Base-by-base conservation (phyloP, 2,888 invertebrate species). In the Agrochola lychnidis region DNA sequence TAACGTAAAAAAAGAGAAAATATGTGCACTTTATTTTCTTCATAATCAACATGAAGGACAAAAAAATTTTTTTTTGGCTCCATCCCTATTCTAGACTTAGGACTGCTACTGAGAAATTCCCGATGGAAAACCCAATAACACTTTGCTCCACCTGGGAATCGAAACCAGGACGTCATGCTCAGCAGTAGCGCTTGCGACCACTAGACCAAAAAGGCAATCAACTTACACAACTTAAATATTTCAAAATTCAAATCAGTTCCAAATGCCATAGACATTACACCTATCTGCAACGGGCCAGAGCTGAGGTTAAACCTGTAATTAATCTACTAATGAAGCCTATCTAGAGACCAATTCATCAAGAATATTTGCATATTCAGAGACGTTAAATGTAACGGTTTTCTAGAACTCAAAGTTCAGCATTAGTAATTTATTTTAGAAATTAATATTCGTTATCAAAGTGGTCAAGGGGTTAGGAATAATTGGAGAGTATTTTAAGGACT, bases 401-500 rank as follows among this genome's bases (percentile, higher is more conserved):
- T 74, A 80, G 42, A 71, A 84, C 36, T 61, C 63, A 19, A 68
- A 74, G 53, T 64, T 64, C 56, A 80, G 19, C 48, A 75, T 82
- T 80, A 84, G 80, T 36, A 74, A 82, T 84, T 84, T 68, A 75
- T 84, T 84, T 70, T 57, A 56, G 70, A 68, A 68, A 84, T 80
- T 82, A 82, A 74, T 84, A 64, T 63, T 80, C 67, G 59, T 84
- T 84, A 82, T 82, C 75, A 53, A 48, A 67, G 42, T 75, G 74
- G 53, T 74, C 62, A 70, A 62, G 14, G 66, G 53, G 59, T 61
- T 40, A 56, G 40, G 40, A 68, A 36, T 78, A 61, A 77, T 63
- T 22, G 62, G 25, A 3, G 51, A 61, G 53, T 63, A 63, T 36
- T 77, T 51, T 42, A 48, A 53, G 42, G 57, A 53, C 14, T 42